Percentiles rank a stretch among this genome's conserved stretches.
Conservation (phyloP, 2,797 vertebrate genomes). For the Crypturellus tataupa region DNA sequence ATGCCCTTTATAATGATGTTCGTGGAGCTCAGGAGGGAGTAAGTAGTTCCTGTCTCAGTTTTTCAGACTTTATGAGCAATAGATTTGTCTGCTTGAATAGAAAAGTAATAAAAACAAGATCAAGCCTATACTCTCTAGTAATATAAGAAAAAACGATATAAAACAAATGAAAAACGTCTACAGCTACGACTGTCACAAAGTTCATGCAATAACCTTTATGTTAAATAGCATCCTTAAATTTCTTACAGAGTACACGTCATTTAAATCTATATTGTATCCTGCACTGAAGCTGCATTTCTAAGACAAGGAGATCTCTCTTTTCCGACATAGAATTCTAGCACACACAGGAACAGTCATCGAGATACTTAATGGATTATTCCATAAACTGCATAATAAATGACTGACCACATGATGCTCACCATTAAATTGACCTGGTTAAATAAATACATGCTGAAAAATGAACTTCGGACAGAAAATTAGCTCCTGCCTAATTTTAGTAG, state of each 20-base stretch:
- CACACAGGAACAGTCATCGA: background rate
- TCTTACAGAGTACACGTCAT: background rate
- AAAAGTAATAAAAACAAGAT: conserved; percentile 17
- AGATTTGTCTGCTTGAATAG: background rate
- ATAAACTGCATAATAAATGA: conserved; percentile 21
- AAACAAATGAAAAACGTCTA: background rate
- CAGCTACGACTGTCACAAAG: background rate
- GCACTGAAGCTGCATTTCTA: background rate
- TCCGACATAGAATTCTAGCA: background rate
- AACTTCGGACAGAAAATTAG: background rate
- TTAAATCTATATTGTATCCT: background rate
- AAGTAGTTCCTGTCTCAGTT: conserved; percentile 17
- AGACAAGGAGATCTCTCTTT: conserved; percentile 32
- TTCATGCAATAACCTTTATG: background rate
- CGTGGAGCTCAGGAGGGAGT: conserved; percentile 24
- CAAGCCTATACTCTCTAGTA: background rate
- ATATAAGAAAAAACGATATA: background rate
- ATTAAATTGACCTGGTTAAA: conserved; percentile 1
- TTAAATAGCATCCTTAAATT: conserved; percentile 24
- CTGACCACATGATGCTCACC: background rate
- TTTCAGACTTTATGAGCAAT: conserved; percentile 20
- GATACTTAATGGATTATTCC: conserved; percentile 5
- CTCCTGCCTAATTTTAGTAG: background rate
- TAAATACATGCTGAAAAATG: background rate
- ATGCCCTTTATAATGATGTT: conserved; percentile 47